Base-by-base conservation (phyloP, 2,797 vertebrate species). In the Bradypodion ventrale region DNA sequence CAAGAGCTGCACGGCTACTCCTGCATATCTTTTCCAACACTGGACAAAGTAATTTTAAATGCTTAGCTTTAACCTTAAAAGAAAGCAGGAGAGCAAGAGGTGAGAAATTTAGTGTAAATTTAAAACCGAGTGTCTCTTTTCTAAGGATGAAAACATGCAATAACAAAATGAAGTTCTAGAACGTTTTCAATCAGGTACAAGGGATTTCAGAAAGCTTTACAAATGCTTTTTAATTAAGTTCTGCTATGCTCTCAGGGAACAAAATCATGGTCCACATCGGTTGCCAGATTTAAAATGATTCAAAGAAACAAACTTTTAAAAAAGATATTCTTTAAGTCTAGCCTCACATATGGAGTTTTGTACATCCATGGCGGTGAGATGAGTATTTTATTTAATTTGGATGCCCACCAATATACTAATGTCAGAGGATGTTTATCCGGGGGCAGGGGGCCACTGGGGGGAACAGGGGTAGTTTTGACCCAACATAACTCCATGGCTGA, bases 21-120 rank as follows among this genome's bases (percentile, higher is more conserved):
- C 75, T 91, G 37, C 78, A 76, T 85, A 42, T 23, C n/a, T 91
- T 87, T 62, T 72, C 91, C 82, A 89, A 73, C 80, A 75, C 8
- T 83, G 84, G 56, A 10, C 68, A 88, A 89, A 93, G 42, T 72
- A 32, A 63, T 88, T 88, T 89, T 84, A 90, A 88, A 77, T 88
- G 80, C 10, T 90, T 76, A 5, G 80, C 65, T 40, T 19, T 84
- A 75, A 70, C 46, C 37, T 72, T 69, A 89, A 32, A 78, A 78
- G 42, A 56, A 75, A 46, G 5, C 13, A 76, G 32, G 32, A 81
- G 32, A 63, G 82, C n/a, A 84, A 91, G 86, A 79, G 69, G 74
- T 88, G 75, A 72, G 83, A 35, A 85, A 84, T 83, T 89, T 90
- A 87, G 59, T 68, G 56, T 85, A 88, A 5, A 16, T 85, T 90